Conservation (phyloP, 2,113 vertebrate genomes). For the Ophthalmolycus amberensis region DNA sequence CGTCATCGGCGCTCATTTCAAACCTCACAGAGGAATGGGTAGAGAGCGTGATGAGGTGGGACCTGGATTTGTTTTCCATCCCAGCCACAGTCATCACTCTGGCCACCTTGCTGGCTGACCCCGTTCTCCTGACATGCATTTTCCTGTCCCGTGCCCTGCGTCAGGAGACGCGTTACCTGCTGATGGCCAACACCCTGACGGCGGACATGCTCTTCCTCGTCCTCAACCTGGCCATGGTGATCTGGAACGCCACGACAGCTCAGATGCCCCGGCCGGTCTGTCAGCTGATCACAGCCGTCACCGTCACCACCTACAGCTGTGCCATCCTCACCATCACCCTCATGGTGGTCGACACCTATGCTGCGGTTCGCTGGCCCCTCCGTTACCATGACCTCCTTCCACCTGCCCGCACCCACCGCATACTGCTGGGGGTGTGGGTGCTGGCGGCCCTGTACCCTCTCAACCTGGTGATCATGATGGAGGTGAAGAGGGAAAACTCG, state of each 20-base stretch:
- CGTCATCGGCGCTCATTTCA: not conserved
- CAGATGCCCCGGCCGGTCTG: constrained; percentile 69
- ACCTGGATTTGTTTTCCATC: constrained; percentile 79
- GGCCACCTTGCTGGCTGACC: constrained; percentile 75
- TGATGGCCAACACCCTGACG: constrained; percentile 83
- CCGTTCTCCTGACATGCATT: constrained; percentile 81
- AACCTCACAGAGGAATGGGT: constrained; percentile 71
- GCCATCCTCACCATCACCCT: constrained; percentile 84
- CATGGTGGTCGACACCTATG: constrained; percentile 85
- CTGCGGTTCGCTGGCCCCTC: constrained; percentile 84
- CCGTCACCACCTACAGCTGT: constrained; percentile 76
- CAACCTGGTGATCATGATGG: constrained; percentile 73
- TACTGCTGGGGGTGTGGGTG: constrained; percentile 79
- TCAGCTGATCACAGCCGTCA: constrained; percentile 72
- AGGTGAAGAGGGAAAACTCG: not conserved
- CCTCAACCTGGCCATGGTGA: constrained; percentile 75
- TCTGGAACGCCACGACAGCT: constrained; percentile 59
- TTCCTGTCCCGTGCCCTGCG: constrained; percentile 73
- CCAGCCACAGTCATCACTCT: constrained; percentile 73
- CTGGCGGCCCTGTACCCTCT: constrained; percentile 78
- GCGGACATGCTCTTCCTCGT: constrained; percentile 83
- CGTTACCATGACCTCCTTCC: constrained; percentile 79
- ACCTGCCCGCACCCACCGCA: constrained; percentile 62
- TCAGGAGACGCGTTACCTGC: constrained; percentile 84
- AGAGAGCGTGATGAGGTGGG: constrained; percentile 38